Conservation (phyloP, 2,888 invertebrate species). For the Drosophila monieri region DNA sequence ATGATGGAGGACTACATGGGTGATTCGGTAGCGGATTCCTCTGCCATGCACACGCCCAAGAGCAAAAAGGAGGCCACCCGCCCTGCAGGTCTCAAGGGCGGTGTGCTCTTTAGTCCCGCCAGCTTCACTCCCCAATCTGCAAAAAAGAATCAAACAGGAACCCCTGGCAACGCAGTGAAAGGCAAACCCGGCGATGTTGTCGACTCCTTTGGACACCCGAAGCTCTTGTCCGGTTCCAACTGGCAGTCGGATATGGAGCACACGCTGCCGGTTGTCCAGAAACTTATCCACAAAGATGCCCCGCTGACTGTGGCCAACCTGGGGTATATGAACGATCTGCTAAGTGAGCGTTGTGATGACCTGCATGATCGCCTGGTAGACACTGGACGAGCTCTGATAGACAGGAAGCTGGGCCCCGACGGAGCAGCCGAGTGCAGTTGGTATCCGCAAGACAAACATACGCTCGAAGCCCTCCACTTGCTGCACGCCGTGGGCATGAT, state of each 20-base stretch:
- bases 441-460: constrained; percentile 79
- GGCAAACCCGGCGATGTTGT: constrained; percentile 86
- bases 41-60: constrained; percentile 61
- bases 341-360: constrained; percentile 78
- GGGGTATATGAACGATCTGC: constrained; percentile 84
- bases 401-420: constrained; percentile 75
- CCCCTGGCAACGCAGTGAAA: constrained; percentile 2
- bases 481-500: constrained; percentile 88
- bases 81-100: constrained; percentile 75
- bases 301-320: constrained; percentile 70
- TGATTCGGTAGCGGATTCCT: constrained; percentile 43
- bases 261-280: constrained; percentile 84
- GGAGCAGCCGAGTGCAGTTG: constrained; percentile 77
- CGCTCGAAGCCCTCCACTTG: constrained; percentile 74
- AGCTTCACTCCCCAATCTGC: constrained; percentile 82
- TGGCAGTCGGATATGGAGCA: constrained; percentile 77
- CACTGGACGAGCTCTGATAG: constrained; percentile 80
- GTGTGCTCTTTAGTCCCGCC: constrained; percentile 81
- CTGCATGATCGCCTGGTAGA: constrained; percentile 81
- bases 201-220: constrained; percentile 86
- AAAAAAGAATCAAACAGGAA: constrained; percentile 27
- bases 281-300: constrained; percentile 85
- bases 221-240: constrained; percentile 82
- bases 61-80: constrained; percentile 53
- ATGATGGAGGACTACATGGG: constrained; percentile 72